These are phyloP conservation scores for Sceliomorpha sp. DNA, from an alignment of 2,888 invertebrate species.

Conservation along the genomic window DNA sequence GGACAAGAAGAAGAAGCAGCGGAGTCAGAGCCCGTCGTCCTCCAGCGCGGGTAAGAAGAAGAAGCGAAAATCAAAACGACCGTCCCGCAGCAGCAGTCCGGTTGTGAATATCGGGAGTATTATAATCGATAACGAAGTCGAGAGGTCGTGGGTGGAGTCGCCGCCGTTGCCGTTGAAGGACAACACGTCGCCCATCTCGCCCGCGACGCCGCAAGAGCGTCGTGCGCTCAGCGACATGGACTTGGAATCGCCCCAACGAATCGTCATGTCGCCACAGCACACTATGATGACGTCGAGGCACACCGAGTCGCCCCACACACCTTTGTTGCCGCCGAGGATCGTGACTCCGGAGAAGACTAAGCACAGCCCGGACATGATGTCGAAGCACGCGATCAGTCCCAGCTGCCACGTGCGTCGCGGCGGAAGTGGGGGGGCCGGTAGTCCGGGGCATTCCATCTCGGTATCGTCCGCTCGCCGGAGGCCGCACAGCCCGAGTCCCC, in stretches of 20 bases:
- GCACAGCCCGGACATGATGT: constrained; percentile 63
- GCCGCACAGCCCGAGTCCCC: constrained; percentile 76
- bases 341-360: constrained; percentile 69
- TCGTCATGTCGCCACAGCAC: constrained; percentile 66
- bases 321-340: constrained; percentile 82
- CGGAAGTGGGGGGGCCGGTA: constrained; percentile 10
- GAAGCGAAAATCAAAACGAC: constrained; percentile 85
- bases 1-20: constrained; percentile 88
- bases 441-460: constrained; percentile 29
- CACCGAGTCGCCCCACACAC: constrained; percentile 86
- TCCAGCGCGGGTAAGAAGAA: constrained; percentile 87
- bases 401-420: constrained; percentile 45
- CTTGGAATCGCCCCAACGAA: constrained; percentile 70
- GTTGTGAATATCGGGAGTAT: constrained; percentile 40
- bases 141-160: constrained; percentile 79
- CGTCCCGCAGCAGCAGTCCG: constrained; percentile 86
- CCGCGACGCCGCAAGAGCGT: constrained; percentile 81
- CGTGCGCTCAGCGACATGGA: constrained; percentile 76
- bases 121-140: constrained; percentile 68
- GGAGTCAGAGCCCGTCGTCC: constrained; percentile 79
- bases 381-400: constrained; percentile 65
- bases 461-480: constrained; percentile 64
- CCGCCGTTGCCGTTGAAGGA: constrained; percentile 81
- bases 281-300: constrained; percentile 56
- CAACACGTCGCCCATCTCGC: constrained; percentile 84